These are phyloP conservation scores for Trachymyrmex septentrionalis DNA, from an alignment of 1,140 invertebrate genomes.

Conservation along the genomic window DNA sequence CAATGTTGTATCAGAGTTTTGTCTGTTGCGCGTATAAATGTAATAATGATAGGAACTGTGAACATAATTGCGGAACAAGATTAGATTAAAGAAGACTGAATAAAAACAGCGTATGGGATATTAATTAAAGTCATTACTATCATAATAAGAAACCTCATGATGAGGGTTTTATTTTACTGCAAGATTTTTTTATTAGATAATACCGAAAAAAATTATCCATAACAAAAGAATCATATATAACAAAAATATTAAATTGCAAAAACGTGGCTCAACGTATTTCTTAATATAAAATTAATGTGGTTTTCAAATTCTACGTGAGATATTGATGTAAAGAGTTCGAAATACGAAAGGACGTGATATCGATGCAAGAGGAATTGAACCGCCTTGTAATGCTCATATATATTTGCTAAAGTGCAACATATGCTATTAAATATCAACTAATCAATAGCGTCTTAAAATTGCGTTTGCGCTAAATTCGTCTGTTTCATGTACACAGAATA, in stretches of 20 bases:
- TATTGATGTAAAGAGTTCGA: neutral
- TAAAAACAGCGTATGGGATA: neutral
- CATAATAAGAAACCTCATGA: neutral
- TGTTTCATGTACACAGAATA: neutral
- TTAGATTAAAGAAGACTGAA: conserved; percentile 2
- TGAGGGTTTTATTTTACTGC: neutral
- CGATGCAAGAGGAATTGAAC: conserved; percentile 11
- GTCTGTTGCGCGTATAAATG: conserved; percentile 3
- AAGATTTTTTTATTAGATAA: conserved; percentile 17
- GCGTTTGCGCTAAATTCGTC: neutral
- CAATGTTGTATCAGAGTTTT: conserved; percentile 9
- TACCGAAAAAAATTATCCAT: neutral
- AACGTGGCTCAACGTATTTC: neutral
- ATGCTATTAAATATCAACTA: conserved; percentile 21
- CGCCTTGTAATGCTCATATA: conserved; percentile 16
- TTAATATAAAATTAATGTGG: conserved; percentile 17
- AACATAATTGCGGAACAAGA: conserved; percentile 13
- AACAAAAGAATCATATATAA: conserved; percentile 21
- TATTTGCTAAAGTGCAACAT: conserved; percentile 24
- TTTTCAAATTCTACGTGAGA: neutral
- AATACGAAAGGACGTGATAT: neutral
- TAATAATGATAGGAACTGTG: conserved; percentile 25
- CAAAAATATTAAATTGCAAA: neutral
- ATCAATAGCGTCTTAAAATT: conserved; percentile 26
- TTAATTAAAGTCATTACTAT: neutral